Base-by-base conservation (phyloP, 1,140 invertebrate genomes). In the Cecropterus lyciades region DNA sequence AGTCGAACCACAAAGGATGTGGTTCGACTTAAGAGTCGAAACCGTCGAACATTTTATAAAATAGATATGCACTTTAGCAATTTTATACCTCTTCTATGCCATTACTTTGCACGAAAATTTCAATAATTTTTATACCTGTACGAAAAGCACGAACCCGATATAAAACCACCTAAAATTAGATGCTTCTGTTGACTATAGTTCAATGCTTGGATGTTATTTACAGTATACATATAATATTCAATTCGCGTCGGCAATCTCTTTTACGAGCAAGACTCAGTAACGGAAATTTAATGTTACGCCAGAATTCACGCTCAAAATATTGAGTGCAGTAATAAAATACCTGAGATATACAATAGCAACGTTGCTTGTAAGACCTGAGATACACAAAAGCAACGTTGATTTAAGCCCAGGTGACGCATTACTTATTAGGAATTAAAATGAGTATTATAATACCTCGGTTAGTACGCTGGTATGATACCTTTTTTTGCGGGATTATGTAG, bases 191-290 rank as follows among this genome's bases (percentile, higher is more conserved):
- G 11, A 9, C 24, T 16, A 37, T 37, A 17, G 9, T 10, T 53
- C 15, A 8, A 13, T 42, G 33, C n/a, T 14, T 27, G n/a, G 16
- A 7, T n/a, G 9, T 11, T 27, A 33, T 59, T 59, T 46, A 59
- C 42, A 13, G 16, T 46, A 14, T n/a, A 60, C 20, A 33, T 9
- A n/a, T 75, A 78, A 16, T 72, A 76, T 76, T 78, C 79, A 45
- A 60, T 60, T 57, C 73, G 68, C 76, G 70, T 79, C 62, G 59
- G 65, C 76, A 79, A 79, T 79, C 69, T 75, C 73, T 81, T 76
- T 73, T 70, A 73, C 69, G 70, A 73, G 59, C 51, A 15, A 63
- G 53, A 53, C 48, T 57, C 65, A 43, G 57, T 46, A 42, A 43
- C 55, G 70, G 67, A 79, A 75, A 75, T 46, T 71, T 79, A 79